These are phyloP conservation scores for Sinocyclocheilus anophthalmus DNA, from an alignment of 2,113 vertebrate species.

Conservation along the genomic window DNA sequence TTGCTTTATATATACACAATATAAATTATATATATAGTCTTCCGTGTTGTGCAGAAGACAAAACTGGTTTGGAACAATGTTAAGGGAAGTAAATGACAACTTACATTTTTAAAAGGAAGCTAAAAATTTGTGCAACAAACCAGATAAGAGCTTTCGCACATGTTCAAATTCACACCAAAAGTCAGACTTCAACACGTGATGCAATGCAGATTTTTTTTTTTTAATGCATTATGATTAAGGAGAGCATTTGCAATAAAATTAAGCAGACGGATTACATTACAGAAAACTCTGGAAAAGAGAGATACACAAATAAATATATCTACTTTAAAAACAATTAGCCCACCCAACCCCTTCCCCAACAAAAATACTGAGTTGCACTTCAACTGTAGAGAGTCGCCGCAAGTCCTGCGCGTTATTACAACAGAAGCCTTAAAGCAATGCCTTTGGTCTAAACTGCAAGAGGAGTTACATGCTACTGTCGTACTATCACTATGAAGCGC, in stretches of 20 bases:
- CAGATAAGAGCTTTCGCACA: background rate
- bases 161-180: background rate
- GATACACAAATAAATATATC: slow-evolving; percentile 79
- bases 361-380: slow-evolving; percentile 56
- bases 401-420: slow-evolving; percentile 55
- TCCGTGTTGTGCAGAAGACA: background rate
- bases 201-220: slow-evolving; percentile 78
- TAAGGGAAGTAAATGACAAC: background rate
- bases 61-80: background rate
- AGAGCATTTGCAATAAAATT: slow-evolving; percentile 79
- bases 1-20: no score
- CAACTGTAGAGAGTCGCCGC: background rate
- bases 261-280: slow-evolving; percentile 58
- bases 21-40: no score
- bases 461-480: no score
- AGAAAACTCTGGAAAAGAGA: slow-evolving; percentile 67
- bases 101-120: background rate
- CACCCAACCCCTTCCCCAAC: slow-evolving; percentile 46
- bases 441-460: no score
- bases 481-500: no score
- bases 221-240: slow-evolving; percentile 85
- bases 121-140: background rate
- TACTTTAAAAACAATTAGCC: slow-evolving; percentile 48
- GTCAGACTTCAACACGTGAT: no score
- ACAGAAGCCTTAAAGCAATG: slow-evolving; percentile 47